Evolutionary conservation across 2,888 invertebrate species (phyloP).

Genomic region (Cloeon dipterum): DNA sequence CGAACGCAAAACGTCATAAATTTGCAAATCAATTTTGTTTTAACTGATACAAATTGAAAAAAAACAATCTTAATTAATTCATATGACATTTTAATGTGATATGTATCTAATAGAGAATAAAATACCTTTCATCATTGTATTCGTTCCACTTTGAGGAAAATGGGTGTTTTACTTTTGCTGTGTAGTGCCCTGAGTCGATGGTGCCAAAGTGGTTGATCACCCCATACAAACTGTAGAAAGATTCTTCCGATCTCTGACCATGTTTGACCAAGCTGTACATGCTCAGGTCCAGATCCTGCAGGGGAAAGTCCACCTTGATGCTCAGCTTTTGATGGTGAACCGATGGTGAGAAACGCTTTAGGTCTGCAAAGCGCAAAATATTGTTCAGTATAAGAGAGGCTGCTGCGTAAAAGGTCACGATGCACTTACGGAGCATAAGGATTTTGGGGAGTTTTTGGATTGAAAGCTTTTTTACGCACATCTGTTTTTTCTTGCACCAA

Average conservation of each 20-base stretch:
- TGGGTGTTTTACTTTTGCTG: constrained; percentile 82
- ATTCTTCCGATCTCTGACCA: constrained; percentile 14
- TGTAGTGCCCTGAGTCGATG: constrained; percentile 87
- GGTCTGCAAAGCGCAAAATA: constrained; percentile 25
- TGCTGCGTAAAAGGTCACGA: constrained; percentile 5
- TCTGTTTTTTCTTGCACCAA: constrained; percentile 71
- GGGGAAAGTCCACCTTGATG: constrained; percentile 71
- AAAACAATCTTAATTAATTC: no score
- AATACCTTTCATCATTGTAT: constrained; percentile 77
- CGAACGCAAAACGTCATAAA: no score
- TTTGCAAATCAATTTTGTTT: no score
- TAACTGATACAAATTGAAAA: no score
- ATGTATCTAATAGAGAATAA: no score
- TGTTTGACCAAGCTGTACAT: constrained; percentile 34
- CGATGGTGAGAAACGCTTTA: constrained; percentile 71
- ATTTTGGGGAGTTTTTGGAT: constrained; percentile 89
- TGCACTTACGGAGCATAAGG: constrained; percentile 50
- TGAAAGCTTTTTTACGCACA: constrained; percentile 81
- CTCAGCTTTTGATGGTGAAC: constrained; percentile 75
- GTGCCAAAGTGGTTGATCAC: constrained; percentile 86
- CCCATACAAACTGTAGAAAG: constrained; percentile 61
- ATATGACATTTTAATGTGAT: no score
- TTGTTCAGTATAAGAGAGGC: constrained; percentile 8
- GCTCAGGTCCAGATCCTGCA: constrained; percentile 56
- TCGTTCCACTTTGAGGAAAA: constrained; percentile 73